Percentiles rank a stretch among this genome's conserved stretches.
Conservation (phyloP, 2,797 vertebrate species). For the Sebastes variabilis region DNA sequence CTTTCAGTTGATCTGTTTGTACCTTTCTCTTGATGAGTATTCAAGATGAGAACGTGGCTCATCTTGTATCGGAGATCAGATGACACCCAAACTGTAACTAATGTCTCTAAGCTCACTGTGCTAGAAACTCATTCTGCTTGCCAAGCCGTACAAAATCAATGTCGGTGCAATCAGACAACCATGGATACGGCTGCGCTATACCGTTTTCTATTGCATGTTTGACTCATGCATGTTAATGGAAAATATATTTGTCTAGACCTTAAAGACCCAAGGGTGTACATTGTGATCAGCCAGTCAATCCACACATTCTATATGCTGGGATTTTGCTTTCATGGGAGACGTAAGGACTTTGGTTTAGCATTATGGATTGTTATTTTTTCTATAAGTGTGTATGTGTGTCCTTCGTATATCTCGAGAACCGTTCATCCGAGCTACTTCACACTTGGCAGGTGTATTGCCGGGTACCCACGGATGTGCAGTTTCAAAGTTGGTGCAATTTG, state of each 20-base stretch:
- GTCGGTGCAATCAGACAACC: constrained; percentile 38
- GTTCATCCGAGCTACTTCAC: too few relatives aligned
- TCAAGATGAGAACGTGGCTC: constrained; percentile 26
- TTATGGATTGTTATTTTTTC: not conserved
- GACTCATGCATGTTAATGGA: constrained; percentile 1
- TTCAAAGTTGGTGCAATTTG: too few relatives aligned
- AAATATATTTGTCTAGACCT: not conserved
- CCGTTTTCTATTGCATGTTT: not conserved
- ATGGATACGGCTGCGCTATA: not conserved
- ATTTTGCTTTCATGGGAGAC: not conserved
- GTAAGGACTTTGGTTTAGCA: not conserved
- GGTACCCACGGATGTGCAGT: too few relatives aligned
- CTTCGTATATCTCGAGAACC: too few relatives aligned
- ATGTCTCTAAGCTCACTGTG: constrained; percentile 42
- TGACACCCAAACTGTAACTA: constrained; percentile 57
- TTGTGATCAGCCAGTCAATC: not conserved
- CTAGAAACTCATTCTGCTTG: constrained; percentile 37
- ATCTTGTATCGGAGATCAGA: constrained; percentile 26
- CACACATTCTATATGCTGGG: not conserved
- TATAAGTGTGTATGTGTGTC: too few relatives aligned
- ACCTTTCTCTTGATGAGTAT: constrained; percentile 25
- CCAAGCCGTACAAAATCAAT: constrained; percentile 45
- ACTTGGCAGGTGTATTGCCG: too few relatives aligned
- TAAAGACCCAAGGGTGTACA: not conserved
- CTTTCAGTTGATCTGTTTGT: constrained; percentile 10